These are phyloP conservation scores for Lamellibrachia luymesi DNA, from an alignment of 1,140 invertebrate species.

Conservation along the genomic window DNA sequence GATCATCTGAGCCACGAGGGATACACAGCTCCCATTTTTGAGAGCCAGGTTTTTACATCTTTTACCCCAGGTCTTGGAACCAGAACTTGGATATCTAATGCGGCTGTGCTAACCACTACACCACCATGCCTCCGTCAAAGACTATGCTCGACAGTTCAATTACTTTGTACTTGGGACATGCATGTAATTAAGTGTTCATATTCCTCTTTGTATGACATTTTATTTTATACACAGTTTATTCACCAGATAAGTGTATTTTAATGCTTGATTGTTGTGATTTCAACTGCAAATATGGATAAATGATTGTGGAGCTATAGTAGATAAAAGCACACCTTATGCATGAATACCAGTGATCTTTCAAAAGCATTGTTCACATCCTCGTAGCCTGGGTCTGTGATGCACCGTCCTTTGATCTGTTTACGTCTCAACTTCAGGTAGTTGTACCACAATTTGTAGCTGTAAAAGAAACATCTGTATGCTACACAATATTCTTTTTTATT, in stretches of 20 bases:
- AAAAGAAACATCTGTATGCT: constrained; percentile 30
- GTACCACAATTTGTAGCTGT: constrained; percentile 97
- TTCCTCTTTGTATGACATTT: no score
- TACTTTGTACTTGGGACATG: no score
- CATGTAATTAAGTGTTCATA: no score
- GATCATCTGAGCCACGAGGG: no score
- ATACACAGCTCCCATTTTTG: no score
- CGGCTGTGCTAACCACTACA: no score
- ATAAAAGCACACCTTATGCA: constrained; percentile 78
- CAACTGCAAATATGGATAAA: background rate
- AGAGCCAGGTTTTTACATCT: no score
- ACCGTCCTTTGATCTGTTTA: constrained; percentile 76
- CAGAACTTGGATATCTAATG: no score
- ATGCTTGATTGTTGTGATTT: background rate
- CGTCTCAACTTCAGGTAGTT: constrained; percentile 85
- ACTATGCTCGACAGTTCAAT: no score
- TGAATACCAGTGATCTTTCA: constrained; percentile 93
- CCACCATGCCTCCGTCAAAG: no score
- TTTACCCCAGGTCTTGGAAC: no score
- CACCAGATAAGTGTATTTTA: background rate
- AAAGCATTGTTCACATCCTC: constrained; percentile 95
- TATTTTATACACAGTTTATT: background rate
- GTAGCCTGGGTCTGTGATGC: constrained; percentile 81
- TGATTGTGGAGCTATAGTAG: background rate
- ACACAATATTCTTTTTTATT: constrained; percentile 5